phyloP scores from a whole-genome alignment of 2,888 invertebrate genomes.

The Sclerodermus sp. region DNA sequence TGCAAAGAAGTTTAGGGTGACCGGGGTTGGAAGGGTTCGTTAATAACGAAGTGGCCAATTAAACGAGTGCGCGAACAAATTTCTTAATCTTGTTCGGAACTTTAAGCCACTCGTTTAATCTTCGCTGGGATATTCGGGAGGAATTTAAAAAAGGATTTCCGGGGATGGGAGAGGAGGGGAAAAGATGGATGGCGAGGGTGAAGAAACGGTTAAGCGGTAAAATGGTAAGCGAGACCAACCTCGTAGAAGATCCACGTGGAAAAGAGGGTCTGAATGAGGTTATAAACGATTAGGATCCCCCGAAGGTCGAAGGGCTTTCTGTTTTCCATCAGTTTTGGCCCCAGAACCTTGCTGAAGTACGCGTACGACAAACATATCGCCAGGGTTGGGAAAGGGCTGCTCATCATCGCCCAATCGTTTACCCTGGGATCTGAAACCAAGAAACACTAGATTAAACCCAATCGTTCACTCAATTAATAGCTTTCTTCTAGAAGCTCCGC shows the following conservation, averaged over 20 bases:
- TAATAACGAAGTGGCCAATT: too few species aligned
- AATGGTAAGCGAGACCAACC: conserved; percentile 62
- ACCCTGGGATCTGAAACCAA: conserved; percentile 78
- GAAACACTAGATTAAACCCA: not conserved
- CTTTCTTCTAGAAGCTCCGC: too few species aligned
- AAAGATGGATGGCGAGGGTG: too few species aligned
- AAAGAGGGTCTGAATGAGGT: conserved; percentile 85
- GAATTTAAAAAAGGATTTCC: too few species aligned
- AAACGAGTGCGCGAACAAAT: too few species aligned
- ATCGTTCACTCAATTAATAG: too few species aligned
- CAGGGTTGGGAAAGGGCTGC: conserved; percentile 83
- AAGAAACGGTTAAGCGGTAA: too few species aligned
- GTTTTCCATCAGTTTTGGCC: conserved; percentile 87
- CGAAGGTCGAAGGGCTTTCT: conserved; percentile 84
- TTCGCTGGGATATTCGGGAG: too few species aligned
- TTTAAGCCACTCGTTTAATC: too few species aligned
- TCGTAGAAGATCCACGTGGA: conserved; percentile 91
- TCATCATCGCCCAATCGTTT: conserved; percentile 87
- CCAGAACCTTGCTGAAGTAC: conserved; percentile 77
- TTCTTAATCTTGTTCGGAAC: too few species aligned
- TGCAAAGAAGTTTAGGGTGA: too few species aligned
- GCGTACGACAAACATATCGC: conserved; percentile 82
- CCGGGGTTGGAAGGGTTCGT: too few species aligned
- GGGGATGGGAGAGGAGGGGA: not conserved
- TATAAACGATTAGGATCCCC: conserved; percentile 79